These are phyloP conservation scores for Papilio aristodemus DNA, from an alignment of 1,140 invertebrate genomes.

Conservation along the genomic window DNA sequence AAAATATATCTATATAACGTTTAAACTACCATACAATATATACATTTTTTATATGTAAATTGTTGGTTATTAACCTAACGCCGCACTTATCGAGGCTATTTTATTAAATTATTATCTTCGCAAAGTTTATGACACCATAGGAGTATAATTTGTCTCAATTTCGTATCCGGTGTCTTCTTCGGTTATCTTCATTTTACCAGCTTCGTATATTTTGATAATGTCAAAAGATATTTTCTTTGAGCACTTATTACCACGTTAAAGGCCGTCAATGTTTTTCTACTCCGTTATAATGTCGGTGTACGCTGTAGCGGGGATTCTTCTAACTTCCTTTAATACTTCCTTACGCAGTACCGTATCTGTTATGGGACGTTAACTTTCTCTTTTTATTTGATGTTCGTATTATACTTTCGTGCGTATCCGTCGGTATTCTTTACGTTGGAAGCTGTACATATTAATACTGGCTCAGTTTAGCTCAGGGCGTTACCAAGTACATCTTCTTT, in stretches of 20 bases:
- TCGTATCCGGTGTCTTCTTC: neutral
- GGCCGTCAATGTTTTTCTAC: slow-evolving; percentile 28
- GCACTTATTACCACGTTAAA: slow-evolving; percentile 28
- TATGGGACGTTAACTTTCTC: slow-evolving; percentile 29
- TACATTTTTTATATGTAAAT: no score
- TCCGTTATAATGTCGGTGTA: neutral
- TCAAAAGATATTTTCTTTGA: slow-evolving; percentile 9
- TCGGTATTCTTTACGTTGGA: neutral
- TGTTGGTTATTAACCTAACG: no score
- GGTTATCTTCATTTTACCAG: neutral
- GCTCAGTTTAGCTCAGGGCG: neutral
- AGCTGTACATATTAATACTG: neutral
- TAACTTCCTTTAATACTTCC: slow-evolving; percentile 17
- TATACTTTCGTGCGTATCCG: slow-evolving; percentile 6
- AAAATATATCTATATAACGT: no score
- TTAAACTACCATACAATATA: no score
- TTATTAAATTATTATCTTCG: no score
- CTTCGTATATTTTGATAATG: slow-evolving; percentile 22
- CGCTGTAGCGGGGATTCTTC: slow-evolving; percentile 1
- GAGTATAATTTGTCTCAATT: neutral
- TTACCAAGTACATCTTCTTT: neutral
- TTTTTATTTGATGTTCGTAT: slow-evolving; percentile 22
- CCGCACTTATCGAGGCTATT: no score
- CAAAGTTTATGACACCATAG: neutral
- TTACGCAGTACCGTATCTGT: slow-evolving; percentile 24